Conservation (phyloP, 2,888 invertebrate genomes). For the Cheilosia grossa region DNA sequence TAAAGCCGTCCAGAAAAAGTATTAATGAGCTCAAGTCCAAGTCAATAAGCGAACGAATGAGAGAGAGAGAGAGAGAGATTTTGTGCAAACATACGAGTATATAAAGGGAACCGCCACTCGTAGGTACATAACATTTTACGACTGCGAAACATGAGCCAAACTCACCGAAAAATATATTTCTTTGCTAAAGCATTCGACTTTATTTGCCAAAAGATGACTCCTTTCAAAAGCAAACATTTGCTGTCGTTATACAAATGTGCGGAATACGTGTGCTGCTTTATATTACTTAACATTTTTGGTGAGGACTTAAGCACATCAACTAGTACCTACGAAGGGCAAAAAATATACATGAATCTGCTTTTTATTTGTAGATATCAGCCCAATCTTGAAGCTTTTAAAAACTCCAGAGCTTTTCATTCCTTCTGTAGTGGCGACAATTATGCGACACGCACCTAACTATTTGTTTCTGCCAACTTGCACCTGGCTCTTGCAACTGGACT, state of each 20-base stretch:
- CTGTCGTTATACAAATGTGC: neutral
- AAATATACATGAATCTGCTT: no score
- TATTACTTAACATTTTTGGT: no score
- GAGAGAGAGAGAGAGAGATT: conserved; percentile 30
- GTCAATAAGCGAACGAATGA: conserved; percentile 48
- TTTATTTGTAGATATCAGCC: no score
- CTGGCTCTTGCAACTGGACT: no score
- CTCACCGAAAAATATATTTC: conserved; percentile 6
- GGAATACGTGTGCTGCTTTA: no score
- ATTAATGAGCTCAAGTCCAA: conserved; percentile 68
- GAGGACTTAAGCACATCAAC: no score
- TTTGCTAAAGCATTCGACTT: neutral
- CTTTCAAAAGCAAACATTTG: conserved; percentile 41
- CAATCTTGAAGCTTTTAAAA: no score
- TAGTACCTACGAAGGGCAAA: no score
- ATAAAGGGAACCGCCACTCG: conserved; percentile 16
- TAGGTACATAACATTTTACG: conserved; percentile 39
- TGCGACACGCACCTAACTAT: no score
- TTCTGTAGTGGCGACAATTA: no score
- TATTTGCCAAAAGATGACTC: conserved; percentile 12
- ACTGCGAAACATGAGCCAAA: conserved; percentile 35
- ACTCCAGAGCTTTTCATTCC: no score
- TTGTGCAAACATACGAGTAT: conserved; percentile 28
- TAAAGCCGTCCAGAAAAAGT: conserved; percentile 36
- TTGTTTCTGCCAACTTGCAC: no score